Percentiles rank a stretch among this genome's conserved stretches.
Evolutionary conservation across 2,888 invertebrate genomes (phyloP).

Genomic region (Geotrupes spiniger): DNA sequence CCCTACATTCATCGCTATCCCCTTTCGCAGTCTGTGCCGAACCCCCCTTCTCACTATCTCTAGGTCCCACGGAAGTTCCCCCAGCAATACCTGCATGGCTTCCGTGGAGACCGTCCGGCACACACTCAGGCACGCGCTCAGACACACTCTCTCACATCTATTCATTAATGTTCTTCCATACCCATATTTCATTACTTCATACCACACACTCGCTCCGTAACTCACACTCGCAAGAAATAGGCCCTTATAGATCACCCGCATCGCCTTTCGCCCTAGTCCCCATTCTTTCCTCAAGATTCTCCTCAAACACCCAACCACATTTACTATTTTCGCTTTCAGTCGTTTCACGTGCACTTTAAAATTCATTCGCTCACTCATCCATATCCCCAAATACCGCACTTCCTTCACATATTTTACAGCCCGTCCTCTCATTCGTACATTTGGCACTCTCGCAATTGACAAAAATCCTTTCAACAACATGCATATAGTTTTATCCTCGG

Average conservation of each 20-base stretch:
- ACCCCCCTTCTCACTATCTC: constrained; percentile 11
- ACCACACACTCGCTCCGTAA: constrained; percentile 17
- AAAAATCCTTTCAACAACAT: neutral
- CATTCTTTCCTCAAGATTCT: constrained; percentile 22
- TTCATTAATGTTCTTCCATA: constrained; percentile 6
- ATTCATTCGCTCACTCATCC: neutral
- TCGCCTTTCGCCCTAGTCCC: constrained; percentile 11
- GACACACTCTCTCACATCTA: constrained; percentile 13
- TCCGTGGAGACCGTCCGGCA: constrained; percentile 26
- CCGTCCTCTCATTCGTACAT: neutral
- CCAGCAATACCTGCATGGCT: constrained; percentile 24
- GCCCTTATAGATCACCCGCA: neutral
- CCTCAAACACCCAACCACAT: neutral
- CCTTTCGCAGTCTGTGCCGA: neutral
- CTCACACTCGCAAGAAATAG: constrained; percentile 8
- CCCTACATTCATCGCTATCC: neutral
- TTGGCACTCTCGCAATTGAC: neutral
- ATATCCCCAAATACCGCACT: neutral
- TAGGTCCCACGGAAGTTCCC: constrained; percentile 22
- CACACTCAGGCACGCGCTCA: constrained; percentile 22
- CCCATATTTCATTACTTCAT: neutral
- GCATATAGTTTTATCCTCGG: no score
- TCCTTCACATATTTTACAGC: neutral
- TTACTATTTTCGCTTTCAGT: neutral
- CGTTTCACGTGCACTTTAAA: neutral